These are phyloP conservation scores for Lasioglossum malachurum DNA, from an alignment of 2,888 invertebrate genomes.

Conservation along the genomic window DNA sequence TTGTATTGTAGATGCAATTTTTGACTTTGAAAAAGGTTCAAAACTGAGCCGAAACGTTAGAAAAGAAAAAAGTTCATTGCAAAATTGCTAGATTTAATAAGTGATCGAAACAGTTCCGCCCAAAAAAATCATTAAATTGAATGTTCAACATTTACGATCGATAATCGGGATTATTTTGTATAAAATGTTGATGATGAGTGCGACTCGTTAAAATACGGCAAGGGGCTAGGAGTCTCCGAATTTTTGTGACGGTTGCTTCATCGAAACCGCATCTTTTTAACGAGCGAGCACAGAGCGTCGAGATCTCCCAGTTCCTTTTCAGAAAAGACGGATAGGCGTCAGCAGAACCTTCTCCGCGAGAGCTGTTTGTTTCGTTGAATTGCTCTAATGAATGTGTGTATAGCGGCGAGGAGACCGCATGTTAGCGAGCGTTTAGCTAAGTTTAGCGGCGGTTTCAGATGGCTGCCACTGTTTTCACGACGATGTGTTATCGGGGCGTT, in stretches of 20 bases:
- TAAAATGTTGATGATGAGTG: too few species aligned
- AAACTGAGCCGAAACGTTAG: too few species aligned
- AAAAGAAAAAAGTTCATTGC: too few species aligned
- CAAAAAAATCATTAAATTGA: too few species aligned
- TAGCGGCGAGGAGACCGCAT: constrained; percentile 36
- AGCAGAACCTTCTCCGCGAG: not conserved
- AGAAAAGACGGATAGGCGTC: constrained; percentile 20
- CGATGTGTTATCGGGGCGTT: constrained; percentile 66
- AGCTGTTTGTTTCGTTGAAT: constrained; percentile 55
- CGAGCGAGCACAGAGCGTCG: not conserved
- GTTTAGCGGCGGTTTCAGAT: constrained; percentile 67
- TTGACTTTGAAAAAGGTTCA: too few species aligned
- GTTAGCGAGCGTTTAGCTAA: constrained; percentile 64
- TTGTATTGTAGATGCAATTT: too few species aligned
- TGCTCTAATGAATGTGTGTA: constrained; percentile 43
- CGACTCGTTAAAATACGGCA: too few species aligned
- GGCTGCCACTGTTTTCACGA: constrained; percentile 60
- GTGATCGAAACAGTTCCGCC: too few species aligned
- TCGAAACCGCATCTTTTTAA: not conserved
- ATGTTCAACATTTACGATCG: too few species aligned
- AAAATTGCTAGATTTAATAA: too few species aligned
- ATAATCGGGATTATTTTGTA: too few species aligned
- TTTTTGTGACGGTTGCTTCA: too few species aligned
- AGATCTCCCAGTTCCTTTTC: constrained; percentile 10
- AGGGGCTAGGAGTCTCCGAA: not conserved